These are phyloP conservation scores for Bombus waltoni DNA, from an alignment of 1,140 invertebrate species.

Conservation along the genomic window DNA sequence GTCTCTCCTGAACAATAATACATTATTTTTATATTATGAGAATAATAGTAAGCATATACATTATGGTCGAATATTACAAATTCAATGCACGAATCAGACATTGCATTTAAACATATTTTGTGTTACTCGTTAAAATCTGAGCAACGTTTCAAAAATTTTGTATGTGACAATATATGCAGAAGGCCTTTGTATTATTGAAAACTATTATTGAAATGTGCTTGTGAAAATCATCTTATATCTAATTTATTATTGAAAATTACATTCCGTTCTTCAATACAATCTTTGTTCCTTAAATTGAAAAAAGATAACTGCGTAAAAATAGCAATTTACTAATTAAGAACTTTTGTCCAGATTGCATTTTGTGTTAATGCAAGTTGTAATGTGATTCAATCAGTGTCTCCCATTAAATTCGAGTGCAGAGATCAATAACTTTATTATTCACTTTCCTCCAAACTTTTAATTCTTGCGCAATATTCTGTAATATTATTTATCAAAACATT, in stretches of 20 bases:
- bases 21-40: slow-evolving; percentile 68
- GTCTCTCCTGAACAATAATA: slow-evolving; percentile 60
- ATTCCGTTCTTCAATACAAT: slow-evolving; percentile 56
- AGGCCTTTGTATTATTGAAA: slow-evolving; percentile 64
- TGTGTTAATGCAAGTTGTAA: slow-evolving; percentile 58
- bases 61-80: slow-evolving; percentile 51
- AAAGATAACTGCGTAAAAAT: slow-evolving; percentile 34
- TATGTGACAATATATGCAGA: slow-evolving; percentile 65
- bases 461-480: slow-evolving; percentile 52
- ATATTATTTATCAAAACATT: slow-evolving; percentile 56
- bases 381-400: slow-evolving; percentile 46
- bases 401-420: slow-evolving; percentile 38
- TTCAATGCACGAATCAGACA: slow-evolving; percentile 59
- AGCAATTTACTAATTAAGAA: slow-evolving; percentile 51
- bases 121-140: slow-evolving; percentile 38
- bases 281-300: slow-evolving; percentile 27
- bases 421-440: slow-evolving; percentile 35
- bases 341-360: slow-evolving; percentile 55
- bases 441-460: slow-evolving; percentile 47
- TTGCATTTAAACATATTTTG: slow-evolving; percentile 61
- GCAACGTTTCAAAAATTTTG: slow-evolving; percentile 61
- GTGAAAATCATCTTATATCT: slow-evolving; percentile 45
- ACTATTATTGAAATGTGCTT: slow-evolving; percentile 38
- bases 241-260: slow-evolving; percentile 57
- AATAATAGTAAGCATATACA: slow-evolving; percentile 54